These are phyloP conservation scores for Megastigmus dorsalis DNA, from an alignment of 2,888 invertebrate species.

Conservation along the genomic window DNA sequence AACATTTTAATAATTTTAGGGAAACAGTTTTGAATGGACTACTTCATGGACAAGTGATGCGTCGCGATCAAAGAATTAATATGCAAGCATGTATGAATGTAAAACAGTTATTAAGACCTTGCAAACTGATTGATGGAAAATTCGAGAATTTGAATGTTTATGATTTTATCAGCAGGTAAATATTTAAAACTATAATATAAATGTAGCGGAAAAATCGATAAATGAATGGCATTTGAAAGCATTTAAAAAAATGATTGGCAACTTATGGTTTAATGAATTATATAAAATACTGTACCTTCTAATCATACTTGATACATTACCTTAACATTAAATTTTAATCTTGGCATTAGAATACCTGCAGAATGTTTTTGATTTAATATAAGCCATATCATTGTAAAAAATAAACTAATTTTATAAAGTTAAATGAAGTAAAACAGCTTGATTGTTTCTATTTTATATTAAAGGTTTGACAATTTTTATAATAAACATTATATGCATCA, in stretches of 20 bases:
- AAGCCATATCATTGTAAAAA: too few relatives aligned
- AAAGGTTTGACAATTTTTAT: not conserved
- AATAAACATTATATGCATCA: not conserved
- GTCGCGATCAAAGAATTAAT: constrained; percentile 66
- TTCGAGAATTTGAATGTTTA: constrained; percentile 35
- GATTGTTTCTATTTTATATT: not conserved
- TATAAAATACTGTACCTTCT: too few relatives aligned
- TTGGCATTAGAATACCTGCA: too few relatives aligned
- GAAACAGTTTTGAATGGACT: constrained; percentile 62
- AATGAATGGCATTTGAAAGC: not conserved
- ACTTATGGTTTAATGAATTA: too few relatives aligned
- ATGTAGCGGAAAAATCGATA: not conserved
- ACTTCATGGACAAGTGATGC: constrained; percentile 63
- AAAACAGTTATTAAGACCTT: not conserved
- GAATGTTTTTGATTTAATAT: too few relatives aligned
- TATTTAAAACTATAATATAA: not conserved
- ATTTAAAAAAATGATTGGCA: too few relatives aligned
- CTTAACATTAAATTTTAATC: too few relatives aligned
- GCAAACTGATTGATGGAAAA: constrained; percentile 1
- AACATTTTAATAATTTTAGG: constrained; percentile 56
- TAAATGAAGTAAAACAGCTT: too few relatives aligned
- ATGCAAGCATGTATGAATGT: constrained; percentile 55
- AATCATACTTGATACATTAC: too few relatives aligned
- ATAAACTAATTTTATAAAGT: too few relatives aligned
- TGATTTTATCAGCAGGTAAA: constrained; percentile 51